Conservation (phyloP, 2,113 vertebrate genomes). For the Nibea coibor region DNA sequence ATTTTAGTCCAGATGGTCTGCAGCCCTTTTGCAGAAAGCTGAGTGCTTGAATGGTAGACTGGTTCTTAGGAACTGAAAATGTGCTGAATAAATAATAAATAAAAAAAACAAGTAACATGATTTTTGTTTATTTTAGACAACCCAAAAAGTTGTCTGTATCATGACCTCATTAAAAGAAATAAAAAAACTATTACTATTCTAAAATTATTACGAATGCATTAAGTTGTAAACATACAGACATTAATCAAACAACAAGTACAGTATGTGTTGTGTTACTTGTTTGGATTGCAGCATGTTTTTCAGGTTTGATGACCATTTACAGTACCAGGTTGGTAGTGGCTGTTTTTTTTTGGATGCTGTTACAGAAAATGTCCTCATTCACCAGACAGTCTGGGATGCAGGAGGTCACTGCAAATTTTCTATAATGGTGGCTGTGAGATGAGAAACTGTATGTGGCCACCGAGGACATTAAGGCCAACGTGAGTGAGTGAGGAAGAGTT, state of each 20-base stretch:
- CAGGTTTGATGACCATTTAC: not conserved
- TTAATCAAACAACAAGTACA: not conserved
- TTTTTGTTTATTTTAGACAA: not conserved
- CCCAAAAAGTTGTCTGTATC: not conserved
- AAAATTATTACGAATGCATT: not conserved
- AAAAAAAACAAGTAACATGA: too few species aligned
- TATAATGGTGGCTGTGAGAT: constrained; percentile 23
- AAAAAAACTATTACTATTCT: not conserved
- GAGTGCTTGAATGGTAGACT: not conserved
- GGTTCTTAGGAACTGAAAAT: not conserved
- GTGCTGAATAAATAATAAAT: too few species aligned
- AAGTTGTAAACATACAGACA: not conserved
- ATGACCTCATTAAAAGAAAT: not conserved
- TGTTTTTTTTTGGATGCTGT: not conserved
- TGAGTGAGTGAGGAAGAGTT: constrained; percentile 49
- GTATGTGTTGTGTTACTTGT: too few species aligned
- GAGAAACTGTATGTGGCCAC: constrained; percentile 36
- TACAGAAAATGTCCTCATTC: constrained; percentile 22
- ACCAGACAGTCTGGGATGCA: not conserved
- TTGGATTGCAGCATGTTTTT: not conserved
- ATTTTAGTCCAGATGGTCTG: constrained; percentile 41
- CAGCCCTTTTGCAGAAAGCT: not conserved
- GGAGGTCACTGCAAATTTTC: constrained; percentile 22
- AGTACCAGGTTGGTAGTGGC: not conserved
- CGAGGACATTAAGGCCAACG: constrained; percentile 36